Percentiles rank a stretch among this genome's conserved stretches.
These are phyloP conservation scores for Luehdorfia chinensis DNA, from an alignment of 1,140 invertebrate genomes.

Conservation along the genomic window DNA sequence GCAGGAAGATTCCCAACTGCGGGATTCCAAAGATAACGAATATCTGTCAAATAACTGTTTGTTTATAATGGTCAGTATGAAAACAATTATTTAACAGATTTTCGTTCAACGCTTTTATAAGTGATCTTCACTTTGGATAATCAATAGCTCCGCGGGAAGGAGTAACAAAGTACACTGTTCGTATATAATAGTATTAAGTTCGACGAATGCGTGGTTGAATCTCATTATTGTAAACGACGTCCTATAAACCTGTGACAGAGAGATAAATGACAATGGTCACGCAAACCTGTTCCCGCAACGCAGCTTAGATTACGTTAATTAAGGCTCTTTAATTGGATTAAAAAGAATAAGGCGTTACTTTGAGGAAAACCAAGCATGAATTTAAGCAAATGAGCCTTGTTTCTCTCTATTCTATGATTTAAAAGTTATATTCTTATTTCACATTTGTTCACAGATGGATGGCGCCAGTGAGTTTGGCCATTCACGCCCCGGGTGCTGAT, in stretches of 20 bases:
- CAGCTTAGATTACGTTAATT: slow-evolving; percentile 45
- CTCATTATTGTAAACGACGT: slow-evolving; percentile 9
- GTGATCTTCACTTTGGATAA: no score
- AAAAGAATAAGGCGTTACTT: not conserved
- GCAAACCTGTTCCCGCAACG: slow-evolving; percentile 34
- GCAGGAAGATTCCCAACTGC: no score
- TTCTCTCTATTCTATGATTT: not conserved
- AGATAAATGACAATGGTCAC: slow-evolving; percentile 46
- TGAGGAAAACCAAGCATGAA: not conserved
- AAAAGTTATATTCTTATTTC: slow-evolving; percentile 8
- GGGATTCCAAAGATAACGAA: no score
- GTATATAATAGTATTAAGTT: slow-evolving; percentile 2
- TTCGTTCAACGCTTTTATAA: no score
- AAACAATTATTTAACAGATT: no score
- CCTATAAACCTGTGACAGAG: slow-evolving; percentile 15
- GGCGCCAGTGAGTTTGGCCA: slow-evolving; percentile 84
- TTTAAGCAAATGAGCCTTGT: not conserved
- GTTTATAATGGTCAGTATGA: no score
- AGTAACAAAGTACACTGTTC: no score
- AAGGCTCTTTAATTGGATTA: slow-evolving; percentile 23
- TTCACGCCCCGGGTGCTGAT: slow-evolving; percentile 87
- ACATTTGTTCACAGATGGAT: slow-evolving; percentile 75
- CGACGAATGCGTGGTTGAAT: slow-evolving; percentile 10
- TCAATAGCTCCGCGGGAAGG: no score
- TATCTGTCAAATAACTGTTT: no score